Conservation (phyloP, 2,797 vertebrate genomes). For the Gambusia yucatana region DNA sequence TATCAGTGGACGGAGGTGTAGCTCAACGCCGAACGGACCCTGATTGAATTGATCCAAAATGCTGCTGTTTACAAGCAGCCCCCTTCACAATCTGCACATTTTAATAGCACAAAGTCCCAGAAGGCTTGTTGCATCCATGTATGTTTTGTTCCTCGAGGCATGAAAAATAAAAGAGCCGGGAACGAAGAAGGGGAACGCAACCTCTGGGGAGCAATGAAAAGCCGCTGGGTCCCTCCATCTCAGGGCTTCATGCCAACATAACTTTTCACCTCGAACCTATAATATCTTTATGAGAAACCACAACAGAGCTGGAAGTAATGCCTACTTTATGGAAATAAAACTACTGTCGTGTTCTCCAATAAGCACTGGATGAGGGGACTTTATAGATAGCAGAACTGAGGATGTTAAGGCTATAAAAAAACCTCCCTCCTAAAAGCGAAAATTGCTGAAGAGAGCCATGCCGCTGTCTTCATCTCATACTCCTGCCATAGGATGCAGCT, state of each 20-base stretch:
- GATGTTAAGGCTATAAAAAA: slow-evolving; percentile 33
- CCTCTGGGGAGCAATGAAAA: slow-evolving; percentile 82
- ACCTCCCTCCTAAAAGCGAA: slow-evolving; percentile 51
- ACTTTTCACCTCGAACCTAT: slow-evolving; percentile 69
- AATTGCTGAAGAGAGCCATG: slow-evolving; percentile 47
- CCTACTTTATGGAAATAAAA: slow-evolving; percentile 36
- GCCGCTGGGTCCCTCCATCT: slow-evolving; percentile 64
- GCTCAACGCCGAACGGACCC: slow-evolving; percentile 60
- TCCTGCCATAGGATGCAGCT: slow-evolving; percentile 75
- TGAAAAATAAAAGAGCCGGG: slow-evolving; percentile 78
- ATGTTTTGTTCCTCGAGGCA: slow-evolving; percentile 77
- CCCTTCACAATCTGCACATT: slow-evolving; percentile 74
- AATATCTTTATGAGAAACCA: slow-evolving; percentile 70
- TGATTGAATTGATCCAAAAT: slow-evolving; percentile 83
- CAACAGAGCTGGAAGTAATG: slow-evolving; percentile 43
- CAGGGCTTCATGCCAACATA: slow-evolving; percentile 74
- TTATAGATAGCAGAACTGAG: slow-evolving; percentile 27
- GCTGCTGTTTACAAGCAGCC: slow-evolving; percentile 78
- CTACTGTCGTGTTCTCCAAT: slow-evolving; percentile 49
- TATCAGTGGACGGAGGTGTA: slow-evolving; percentile 49
- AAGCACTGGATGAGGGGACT: slow-evolving; percentile 38
- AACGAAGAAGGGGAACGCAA: slow-evolving; percentile 65
- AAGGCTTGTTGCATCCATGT: slow-evolving; percentile 80
- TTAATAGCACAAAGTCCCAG: slow-evolving; percentile 80
- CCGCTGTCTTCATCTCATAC: slow-evolving; percentile 69